phyloP scores from a whole-genome alignment of 2,113 vertebrate species.

The Tragelaphus buxtoni region DNA sequence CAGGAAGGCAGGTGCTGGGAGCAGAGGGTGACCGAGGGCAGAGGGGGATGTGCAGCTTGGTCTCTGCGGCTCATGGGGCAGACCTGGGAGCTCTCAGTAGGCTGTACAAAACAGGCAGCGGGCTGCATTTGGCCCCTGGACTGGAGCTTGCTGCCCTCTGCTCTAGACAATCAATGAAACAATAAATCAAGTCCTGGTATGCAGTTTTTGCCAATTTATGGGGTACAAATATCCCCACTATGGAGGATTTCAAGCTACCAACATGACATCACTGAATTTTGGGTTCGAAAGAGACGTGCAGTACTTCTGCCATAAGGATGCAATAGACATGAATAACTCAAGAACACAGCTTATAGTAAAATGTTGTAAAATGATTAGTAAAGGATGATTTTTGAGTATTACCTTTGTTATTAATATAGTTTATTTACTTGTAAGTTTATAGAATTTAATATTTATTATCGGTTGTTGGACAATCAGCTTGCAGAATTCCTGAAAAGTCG shows the following conservation, averaged over 20 bases:
- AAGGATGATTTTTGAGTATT: not conserved
- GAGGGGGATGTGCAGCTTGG: not conserved
- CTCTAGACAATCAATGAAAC: not conserved
- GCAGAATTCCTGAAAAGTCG: conserved; percentile 14
- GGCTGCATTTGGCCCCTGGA: not conserved
- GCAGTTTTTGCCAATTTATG: not conserved
- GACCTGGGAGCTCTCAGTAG: not conserved
- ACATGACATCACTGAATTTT: not conserved
- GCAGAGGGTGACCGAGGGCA: not conserved
- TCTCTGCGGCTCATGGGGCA: not conserved
- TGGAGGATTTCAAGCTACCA: not conserved
- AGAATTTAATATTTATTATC: not conserved
- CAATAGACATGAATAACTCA: not conserved
- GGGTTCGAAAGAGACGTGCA: not conserved
- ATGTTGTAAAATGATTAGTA: not conserved
- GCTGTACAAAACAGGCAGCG: not conserved
- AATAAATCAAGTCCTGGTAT: not conserved
- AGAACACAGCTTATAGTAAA: not conserved
- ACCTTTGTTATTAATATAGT: not conserved
- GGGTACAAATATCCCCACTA: not conserved
- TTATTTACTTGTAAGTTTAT: not conserved
- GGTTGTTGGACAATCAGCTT: not conserved
- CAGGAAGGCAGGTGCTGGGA: not conserved
- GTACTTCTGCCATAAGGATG: not conserved
- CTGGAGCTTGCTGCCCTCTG: not conserved